Evolutionary conservation across 2,113 vertebrate genomes (phyloP), one percentile per base, ranked within the genome.

Genomic region (Corydoras maculifer): DNA sequence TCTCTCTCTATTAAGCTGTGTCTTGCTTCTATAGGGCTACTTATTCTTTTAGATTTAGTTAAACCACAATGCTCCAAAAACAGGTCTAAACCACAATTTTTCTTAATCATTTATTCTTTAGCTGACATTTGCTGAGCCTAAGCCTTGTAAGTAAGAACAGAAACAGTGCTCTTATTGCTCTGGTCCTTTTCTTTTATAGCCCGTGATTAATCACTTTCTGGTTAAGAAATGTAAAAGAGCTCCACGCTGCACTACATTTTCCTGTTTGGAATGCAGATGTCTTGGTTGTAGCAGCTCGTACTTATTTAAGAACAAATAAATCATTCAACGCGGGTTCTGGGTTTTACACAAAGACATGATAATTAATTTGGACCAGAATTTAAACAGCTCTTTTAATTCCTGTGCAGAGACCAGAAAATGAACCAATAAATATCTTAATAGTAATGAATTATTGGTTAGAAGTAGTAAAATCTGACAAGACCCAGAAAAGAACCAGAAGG

Each of bases 201-300:
- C 57, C 61, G 43, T 75, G 70, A 72, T 66, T 29, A 30, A 73
- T 75, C 58, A 73, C 69, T 48, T n/a, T 29, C 53, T 53, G 58
- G 53, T 58, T 10, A 62, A 74, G 61, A 70, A 65, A 59, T 62
- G 62, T 74, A 55, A 53, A 4, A 6, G 53, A 50, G 35, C 66
- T 73, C 43, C 49, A 29, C 69, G 49, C 49, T 5, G 18, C 58
- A 18, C 57, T 65, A 59, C n/a, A 5, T 60, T 55, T 29, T 50
- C 64, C 54, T 35, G 58, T 59, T 69, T 15, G 58, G 31, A 66
- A 72, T 73, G 66, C 62, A 70, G 65, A 72, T 69, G 63, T 65
- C 5, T 50, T 30, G 61, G 12, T 43, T 65, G 59, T 58, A 62
- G 62, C 25, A 25, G 43, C 12, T 51, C 43, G 8, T 49, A 62